Conservation (phyloP, 2,113 vertebrate species). For the Oreochromis niloticus region DNA sequence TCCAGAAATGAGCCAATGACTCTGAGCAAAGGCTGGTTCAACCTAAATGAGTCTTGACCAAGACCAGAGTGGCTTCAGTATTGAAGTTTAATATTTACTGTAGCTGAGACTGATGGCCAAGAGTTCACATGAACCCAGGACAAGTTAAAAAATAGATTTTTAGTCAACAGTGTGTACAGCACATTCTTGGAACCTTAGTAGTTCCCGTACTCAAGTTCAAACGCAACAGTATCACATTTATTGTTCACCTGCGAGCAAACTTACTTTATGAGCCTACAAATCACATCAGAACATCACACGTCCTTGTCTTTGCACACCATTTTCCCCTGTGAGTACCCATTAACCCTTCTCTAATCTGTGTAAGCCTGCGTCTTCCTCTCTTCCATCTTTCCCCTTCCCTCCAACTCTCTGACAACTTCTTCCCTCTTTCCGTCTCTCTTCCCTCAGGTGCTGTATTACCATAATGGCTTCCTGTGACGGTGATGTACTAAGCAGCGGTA, state of each 20-base stretch:
- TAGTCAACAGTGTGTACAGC: neutral
- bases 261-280: neutral
- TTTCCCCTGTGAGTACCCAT: neutral
- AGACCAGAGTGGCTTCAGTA: neutral
- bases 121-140: neutral
- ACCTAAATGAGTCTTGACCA: neutral
- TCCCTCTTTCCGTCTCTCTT: conserved; percentile 49
- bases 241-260: neutral
- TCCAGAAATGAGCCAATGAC: neutral
- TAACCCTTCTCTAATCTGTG: conserved; percentile 18
- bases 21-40: neutral
- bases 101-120: neutral
- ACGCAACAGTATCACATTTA: neutral
- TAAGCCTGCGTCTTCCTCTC: neutral
- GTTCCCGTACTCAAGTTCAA: neutral
- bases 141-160: neutral
- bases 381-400: neutral
- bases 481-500: conserved; percentile 67
- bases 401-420: conserved; percentile 36
- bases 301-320: neutral
- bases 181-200: neutral
- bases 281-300: neutral
- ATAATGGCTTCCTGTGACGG: conserved; percentile 74
- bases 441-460: conserved; percentile 76
- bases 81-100: neutral